Evolutionary conservation across 2,113 vertebrate species (phyloP).

Genomic region (Chloroceryle aenea): DNA sequence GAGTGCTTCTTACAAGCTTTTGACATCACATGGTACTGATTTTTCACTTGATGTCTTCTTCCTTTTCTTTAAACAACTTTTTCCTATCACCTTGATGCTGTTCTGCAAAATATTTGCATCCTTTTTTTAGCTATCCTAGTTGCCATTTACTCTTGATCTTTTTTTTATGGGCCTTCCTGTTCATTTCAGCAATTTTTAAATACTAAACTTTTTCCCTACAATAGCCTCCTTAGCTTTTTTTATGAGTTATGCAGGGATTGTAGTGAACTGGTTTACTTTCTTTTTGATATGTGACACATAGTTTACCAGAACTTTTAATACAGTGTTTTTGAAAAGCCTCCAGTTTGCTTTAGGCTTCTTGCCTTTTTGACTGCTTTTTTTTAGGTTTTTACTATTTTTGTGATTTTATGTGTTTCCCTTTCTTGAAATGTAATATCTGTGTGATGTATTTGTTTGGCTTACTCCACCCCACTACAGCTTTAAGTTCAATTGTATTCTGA

Average conservation of each 20-base stretch:
- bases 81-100: not conserved
- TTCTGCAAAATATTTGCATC: not conserved
- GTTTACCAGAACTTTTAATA: not conserved
- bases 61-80: not conserved
- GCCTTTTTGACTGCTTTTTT: conserved; percentile 17
- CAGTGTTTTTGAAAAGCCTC: conserved; percentile 34
- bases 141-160: not conserved
- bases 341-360: conserved; percentile 35
- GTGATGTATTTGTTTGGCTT: conserved; percentile 30
- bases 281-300: not conserved
- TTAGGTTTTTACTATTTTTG: not conserved
- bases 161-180: not conserved
- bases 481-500: not conserved
- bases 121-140: not conserved
- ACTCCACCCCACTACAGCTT: not conserved
- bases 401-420: conserved; percentile 2
- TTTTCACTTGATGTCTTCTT: not conserved
- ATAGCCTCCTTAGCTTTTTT: not conserved
- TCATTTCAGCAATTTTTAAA: not conserved
- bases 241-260: not conserved
- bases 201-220: not conserved
- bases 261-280: conserved; percentile 6
- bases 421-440: conserved; percentile 21
- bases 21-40: not conserved
- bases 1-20: not conserved